Base-by-base conservation (phyloP, 2,797 vertebrate species). In the Acridotheres tristis region DNA sequence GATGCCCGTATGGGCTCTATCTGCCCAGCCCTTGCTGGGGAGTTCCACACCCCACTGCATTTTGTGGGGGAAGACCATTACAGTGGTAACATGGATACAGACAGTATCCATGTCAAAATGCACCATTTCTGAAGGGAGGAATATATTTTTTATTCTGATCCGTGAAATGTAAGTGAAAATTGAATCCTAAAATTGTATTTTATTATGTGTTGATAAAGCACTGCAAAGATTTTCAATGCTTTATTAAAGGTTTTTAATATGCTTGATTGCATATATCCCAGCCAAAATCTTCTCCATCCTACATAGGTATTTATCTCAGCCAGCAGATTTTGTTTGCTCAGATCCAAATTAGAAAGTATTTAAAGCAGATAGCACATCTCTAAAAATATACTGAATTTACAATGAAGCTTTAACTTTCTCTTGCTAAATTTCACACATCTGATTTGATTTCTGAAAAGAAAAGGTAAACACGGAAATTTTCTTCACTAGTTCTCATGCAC, bases 331-430 rank as follows among this genome's bases (percentile, higher is more conserved):
- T 97, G 90, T 97, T 97, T 94, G 82, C 89, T 94, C 29, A 89
- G 94, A 96, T 96, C 92, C 84, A 96, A 96, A 96, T 90, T 93
- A 96, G 86, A 95, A 89, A 95, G 88, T 89, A 95, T 97, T 96
- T 96, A 95, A 96, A 96, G 89, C 86, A 94, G 93, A 89, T 85
- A 95, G 86, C 85, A 78, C 89, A 84, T 91, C 72, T 91, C 87
- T 91, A 95, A 96, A 96, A 96, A 91, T 94, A 94, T n/a, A 93
- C 84, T 96, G 97, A 86, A 96, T 95, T 92, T 94, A 96, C 94
- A 96, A 91, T 93, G 88, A 94, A 92, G 93, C 94, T 84, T 92
- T 85, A 93, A 71, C 81, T 88, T 96, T 95, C 94, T 93, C 76
- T 81, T 88, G 94, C 85, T 91, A 69, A 82, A 88, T 73, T 90